These are phyloP conservation scores for Suricata suricatta DNA, from an alignment of 2,113 vertebrate species.

Conservation along the genomic window DNA sequence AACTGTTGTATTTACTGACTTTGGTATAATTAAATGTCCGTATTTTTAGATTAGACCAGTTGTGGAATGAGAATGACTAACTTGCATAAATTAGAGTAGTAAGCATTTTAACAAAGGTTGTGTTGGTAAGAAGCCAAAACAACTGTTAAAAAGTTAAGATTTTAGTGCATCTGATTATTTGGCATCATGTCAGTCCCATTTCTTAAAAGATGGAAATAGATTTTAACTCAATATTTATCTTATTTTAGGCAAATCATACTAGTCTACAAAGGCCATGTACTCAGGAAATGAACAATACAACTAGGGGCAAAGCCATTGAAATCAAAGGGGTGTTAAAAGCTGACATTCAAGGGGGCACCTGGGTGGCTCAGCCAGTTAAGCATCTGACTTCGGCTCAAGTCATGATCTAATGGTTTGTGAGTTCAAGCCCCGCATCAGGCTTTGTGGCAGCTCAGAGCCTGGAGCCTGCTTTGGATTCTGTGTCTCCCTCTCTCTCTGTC, in stretches of 20 bases:
- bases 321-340: not conserved
- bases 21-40: conserved; percentile 29
- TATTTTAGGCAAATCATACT: not conserved
- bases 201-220: conserved; percentile 1
- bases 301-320: not conserved
- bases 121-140: conserved; percentile 43
- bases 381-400: no score
- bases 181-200: not conserved
- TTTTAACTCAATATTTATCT: not conserved
- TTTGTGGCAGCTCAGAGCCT: no score
- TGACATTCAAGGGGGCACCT: not conserved
- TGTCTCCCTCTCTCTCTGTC: no score
- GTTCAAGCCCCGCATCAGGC: no score
- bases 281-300: not conserved
- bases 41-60: conserved; percentile 39
- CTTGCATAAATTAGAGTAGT: conserved; percentile 44
- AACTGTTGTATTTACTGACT: conserved; percentile 40
- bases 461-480: no score
- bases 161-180: not conserved
- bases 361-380: no score
- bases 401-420: no score
- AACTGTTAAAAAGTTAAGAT: conserved; percentile 32
- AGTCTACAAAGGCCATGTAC: not conserved
- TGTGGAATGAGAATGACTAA: conserved; percentile 40
- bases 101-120: conserved; percentile 27